A percentile compares a stretch with the other conserved stretches of the same genome.
These are phyloP conservation scores for Drosophila anomelani DNA, from an alignment of 2,888 invertebrate genomes.

Conservation along the genomic window DNA sequence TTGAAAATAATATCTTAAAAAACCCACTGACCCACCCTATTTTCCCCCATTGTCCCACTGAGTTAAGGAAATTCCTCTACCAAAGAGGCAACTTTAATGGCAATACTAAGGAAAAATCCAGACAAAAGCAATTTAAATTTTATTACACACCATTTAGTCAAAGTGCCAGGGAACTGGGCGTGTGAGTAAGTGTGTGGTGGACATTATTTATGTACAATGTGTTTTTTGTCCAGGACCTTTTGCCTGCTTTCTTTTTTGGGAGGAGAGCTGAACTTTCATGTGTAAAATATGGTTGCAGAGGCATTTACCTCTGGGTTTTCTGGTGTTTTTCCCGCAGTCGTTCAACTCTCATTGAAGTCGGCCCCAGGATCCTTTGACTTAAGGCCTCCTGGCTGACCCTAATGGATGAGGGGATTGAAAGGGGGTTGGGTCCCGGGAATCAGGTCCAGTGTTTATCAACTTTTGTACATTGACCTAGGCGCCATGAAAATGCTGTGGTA, in stretches of 20 bases:
- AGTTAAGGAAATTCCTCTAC: slow-evolving; percentile 12
- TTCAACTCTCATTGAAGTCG: slow-evolving; percentile 37
- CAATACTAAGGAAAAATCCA: slow-evolving; percentile 39
- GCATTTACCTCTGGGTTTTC: slow-evolving; percentile 52
- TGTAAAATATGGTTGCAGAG: slow-evolving; percentile 62
- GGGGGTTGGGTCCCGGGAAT: neutral
- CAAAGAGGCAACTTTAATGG: slow-evolving; percentile 20
- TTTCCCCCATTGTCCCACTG: neutral
- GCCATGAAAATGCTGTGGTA: slow-evolving; percentile 22
- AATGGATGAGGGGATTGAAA: slow-evolving; percentile 7
- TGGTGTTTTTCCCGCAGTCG: slow-evolving; percentile 14
- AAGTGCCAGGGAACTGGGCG: slow-evolving; percentile 45
- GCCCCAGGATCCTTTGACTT: slow-evolving; percentile 19
- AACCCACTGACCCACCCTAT: neutral
- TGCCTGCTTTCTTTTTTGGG: slow-evolving; percentile 5
- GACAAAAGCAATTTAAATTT: slow-evolving; percentile 72
- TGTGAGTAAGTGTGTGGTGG: slow-evolving; percentile 38
- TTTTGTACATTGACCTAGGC: slow-evolving; percentile 54
- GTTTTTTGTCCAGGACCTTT: slow-evolving; percentile 17
- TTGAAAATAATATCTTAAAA: too few relatives aligned
- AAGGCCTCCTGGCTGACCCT: slow-evolving; percentile 7
- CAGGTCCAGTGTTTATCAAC: slow-evolving; percentile 36
- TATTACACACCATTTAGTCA: slow-evolving; percentile 69
- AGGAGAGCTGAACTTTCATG: slow-evolving; percentile 36
- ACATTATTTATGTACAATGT: slow-evolving; percentile 63